Base-by-base conservation (phyloP, 2,888 invertebrate species). In the Rhopalosiphum nymphaeae region DNA sequence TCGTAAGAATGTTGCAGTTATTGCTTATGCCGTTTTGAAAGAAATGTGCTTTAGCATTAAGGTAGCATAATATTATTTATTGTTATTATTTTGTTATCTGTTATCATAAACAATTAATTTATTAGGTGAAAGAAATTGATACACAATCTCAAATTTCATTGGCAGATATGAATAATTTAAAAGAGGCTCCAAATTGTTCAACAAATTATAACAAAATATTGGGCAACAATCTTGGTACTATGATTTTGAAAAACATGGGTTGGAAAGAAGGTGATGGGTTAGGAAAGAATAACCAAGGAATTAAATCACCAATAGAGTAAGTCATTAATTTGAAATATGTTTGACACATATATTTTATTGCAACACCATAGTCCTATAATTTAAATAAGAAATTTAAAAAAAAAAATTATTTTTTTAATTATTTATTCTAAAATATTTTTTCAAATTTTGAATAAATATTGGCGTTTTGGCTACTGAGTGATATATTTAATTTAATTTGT, bases 161-260 rank as follows among this genome's bases (percentile, higher is more conserved):
- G 5, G 5, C n/a, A 16, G n/a, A 67, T 67, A 67, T 67, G 67
- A 67, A n/a, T 16, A 13, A 67, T 67, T n/a, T 26, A 26, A 57
- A 9, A 26, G 57, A 57, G 26, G 26, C 9, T 57, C 57, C 7
- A 16, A 36, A 36, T 16, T 10, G 5, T 7, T 36, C n/a, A 13
- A n/a, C 13, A 0, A 3, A 67, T 36, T 16, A n/a, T 67, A 67
- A 36, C 9, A 53, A 13, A 21, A n/a, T 86, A 9, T 21, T 57
- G 26, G 86, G 93, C 3, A 46, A 88, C 16, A 92, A 88, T 78
- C 36, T 94, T 49, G 95, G 94, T 42, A 91, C 49, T 61, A 95
- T 93, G 89, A 88, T 95, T 36, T 91, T 95, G 88, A 94, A 94
- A 94, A 49, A 87, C n/a, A 95, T 95, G 95, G 95, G 95, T 49